Conservation (phyloP, 1,140 invertebrate genomes). For the Metaphire vulgaris region DNA sequence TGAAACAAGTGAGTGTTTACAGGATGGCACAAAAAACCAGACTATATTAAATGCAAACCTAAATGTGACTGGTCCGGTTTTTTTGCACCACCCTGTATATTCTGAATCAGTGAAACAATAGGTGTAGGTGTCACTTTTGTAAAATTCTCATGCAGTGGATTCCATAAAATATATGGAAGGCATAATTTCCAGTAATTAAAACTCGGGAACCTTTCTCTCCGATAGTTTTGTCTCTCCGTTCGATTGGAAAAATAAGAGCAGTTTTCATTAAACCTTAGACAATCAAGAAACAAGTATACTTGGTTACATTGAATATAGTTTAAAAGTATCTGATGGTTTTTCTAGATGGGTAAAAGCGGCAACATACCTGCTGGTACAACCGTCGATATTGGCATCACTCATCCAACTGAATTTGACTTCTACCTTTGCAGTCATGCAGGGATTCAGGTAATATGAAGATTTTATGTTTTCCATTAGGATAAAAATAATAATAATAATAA, state of each 20-base stretch:
- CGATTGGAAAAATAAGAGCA: too few species aligned
- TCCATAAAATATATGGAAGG: neutral
- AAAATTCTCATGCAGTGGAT: neutral
- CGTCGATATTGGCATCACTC: slow-evolving; percentile 97
- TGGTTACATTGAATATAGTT: neutral
- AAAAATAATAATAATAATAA: neutral
- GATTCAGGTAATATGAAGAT: slow-evolving; percentile 69
- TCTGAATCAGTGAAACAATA: too few species aligned
- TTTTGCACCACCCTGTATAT: too few species aligned
- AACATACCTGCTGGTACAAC: slow-evolving; percentile 99
- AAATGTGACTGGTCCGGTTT: too few species aligned
- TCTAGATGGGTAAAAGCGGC: slow-evolving; percentile 89
- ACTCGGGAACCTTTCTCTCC: too few species aligned
- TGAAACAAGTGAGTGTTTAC: too few species aligned
- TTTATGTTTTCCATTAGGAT: neutral
- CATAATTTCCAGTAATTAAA: neutral
- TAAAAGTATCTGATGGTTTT: slow-evolving; percentile 1
- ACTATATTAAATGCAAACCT: too few species aligned
- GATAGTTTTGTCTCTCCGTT: neutral
- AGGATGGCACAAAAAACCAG: too few species aligned
- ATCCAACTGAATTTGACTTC: slow-evolving; percentile 99
- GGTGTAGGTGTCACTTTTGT: too few species aligned
- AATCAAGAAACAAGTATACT: neutral
- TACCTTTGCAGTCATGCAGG: slow-evolving; percentile 99
- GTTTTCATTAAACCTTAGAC: neutral